Base-by-base conservation (phyloP, 2,113 vertebrate genomes). In the Carlito syrichta region DNA sequence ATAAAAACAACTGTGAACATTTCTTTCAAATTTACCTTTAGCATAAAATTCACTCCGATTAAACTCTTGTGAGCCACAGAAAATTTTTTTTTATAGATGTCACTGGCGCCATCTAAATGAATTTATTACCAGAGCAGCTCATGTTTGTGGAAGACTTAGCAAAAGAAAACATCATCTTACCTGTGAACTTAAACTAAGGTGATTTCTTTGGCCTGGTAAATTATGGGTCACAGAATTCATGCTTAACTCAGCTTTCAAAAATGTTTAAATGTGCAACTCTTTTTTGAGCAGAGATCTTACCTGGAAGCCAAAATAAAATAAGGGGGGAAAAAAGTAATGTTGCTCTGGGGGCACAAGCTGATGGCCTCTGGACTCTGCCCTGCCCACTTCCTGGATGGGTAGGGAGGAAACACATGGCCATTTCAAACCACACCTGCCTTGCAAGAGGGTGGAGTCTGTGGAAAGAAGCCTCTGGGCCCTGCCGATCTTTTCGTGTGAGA, bases 11-110 rank as follows among this genome's bases (percentile, higher is more conserved):
- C 92, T 88, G 50, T 0, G 54, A 96, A 85, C 63, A 63, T 94
- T 96, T 96, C 97, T 97, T 92, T 95, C 86, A 76, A 76, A 96
- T 97, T 96, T 96, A 84, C 93, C 69, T 97, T 96, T 87, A 92
- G 63, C 74, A 92, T 85, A 93, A 96, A 95, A 95, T 93, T 94
- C 86, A 52, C 58, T 95, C 89, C 40, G 73, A 85, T 66, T 78
- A 97, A 89, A 60, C 79, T 73, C 45, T 66, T 91, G 78, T 77
- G 91, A 96, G 89, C 62, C 52, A 79, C 38, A 83, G 40, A 79
- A 35, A 25, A 54, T 78, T 90, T 91, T 83, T 74, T 90, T 93
- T 83, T 73, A 92, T 48, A 94, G 96, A 87, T 89, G 89, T 96
- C 68, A 68, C 78, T 13, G 20, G 66, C 40, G 32, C 38, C 6